Evolutionary conservation across 1,140 invertebrate species (phyloP), one percentile per base, ranked within the genome.

Genomic region (Neodiprion lecontei): DNA sequence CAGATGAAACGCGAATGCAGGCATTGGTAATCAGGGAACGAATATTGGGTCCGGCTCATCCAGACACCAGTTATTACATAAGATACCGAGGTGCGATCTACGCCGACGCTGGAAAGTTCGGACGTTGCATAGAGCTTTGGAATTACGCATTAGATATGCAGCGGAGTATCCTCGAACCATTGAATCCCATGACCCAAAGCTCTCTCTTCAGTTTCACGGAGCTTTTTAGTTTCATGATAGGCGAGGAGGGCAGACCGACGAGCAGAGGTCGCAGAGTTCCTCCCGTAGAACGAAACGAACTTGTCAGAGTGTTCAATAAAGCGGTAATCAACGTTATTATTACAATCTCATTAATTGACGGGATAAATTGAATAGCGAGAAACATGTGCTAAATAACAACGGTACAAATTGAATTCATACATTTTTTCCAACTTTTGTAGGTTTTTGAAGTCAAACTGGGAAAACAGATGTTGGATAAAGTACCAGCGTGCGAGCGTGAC

Each of bases 131-230:
- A 75, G 93, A 95, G 81, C 90, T 99, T 48, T 99, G 97, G 97
- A 96, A 96, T 87, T 98, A 98, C 87, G 97, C 97, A n/a, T 89
- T 99, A 10, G 96, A 98, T 84, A 98, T 98, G 94, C 97, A 98
- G 88, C 96, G 97, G 84, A 93, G 93, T 75, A 96, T 97, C 88
- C 90, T 98, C 71, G 96, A 97, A 79, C 94, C 96, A n/a, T 90
- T 98, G 9, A 97, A 96, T 88, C 95, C 96, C 7, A 96, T 98
- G 93, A 98, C 97, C 12, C 96, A 98, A 87, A 96, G 95, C 82
- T 96, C 95, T 74, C 91, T 98, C 28, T 93, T 97, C 82, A 97
- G 96, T 78, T 98, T 99, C 87, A 96, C 96, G 2, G 97, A 99
- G 89, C 90, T 99, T 1, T 99, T 99, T 88, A 95, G 94, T 72